Evolutionary conservation across 2,888 invertebrate genomes (phyloP), one percentile per base, ranked within the genome.

Genomic region (Latheticus oryzae): DNA sequence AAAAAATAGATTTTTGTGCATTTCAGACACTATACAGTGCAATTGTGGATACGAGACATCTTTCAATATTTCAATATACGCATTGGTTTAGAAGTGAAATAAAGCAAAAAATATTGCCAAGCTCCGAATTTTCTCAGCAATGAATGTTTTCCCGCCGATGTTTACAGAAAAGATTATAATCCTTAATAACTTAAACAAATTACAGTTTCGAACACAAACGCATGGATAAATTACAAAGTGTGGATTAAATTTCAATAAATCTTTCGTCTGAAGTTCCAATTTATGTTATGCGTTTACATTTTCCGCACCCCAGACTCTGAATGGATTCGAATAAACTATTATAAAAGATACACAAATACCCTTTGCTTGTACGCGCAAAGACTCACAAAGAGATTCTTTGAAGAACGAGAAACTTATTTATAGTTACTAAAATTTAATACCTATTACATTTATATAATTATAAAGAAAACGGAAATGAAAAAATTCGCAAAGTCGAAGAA

Each of bases 241-340:
- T 56, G 48, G 55, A 55, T 58, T 51, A 28, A 56, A 59, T 48
- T 50, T 56, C 47, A 57, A 60, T 55, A 51, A 37, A 51, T 43
- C 50, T 42, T 32, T 26, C 51, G 38, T 51, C 38, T 38, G 38
- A 17, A 59, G 60, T 61, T 60, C n/a, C 64, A 63, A 65, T 65
- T 64, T 63, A 60, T 53, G 61, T 65, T 63, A 68, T 68, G 69
- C 68, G 68, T 71, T 69, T 68, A 67, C 66, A 72, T 71, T 72
- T 72, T 71, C 69, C 72, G 65, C 65, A 9, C 55, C 52, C 58
- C 60, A 63, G 60, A 62, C 60, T 65, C 53, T 60, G 63, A 69
- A 71, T 68, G 62, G 61, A 50, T 45, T 16, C 42, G 42, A 52
- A 52, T 52, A 52, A 50, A 58, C 64, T 63, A 69, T 68, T 69